Evolutionary conservation across 1,140 invertebrate species (phyloP).

Genomic region (Nasonia longicornis): DNA sequence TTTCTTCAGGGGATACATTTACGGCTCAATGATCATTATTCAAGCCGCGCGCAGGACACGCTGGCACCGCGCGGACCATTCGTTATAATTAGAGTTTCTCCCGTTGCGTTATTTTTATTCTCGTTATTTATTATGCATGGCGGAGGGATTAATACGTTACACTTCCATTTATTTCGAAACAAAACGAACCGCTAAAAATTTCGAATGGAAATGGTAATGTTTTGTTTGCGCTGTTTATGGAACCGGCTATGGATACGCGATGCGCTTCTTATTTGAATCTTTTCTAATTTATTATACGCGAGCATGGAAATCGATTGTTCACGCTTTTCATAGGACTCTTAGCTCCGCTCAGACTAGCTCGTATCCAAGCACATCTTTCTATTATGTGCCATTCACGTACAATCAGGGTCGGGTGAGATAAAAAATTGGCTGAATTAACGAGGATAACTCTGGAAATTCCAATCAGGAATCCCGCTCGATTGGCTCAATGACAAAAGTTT

Average conservation of each 20-base stretch:
- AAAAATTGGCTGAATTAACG: neutral
- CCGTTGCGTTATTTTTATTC: neutral
- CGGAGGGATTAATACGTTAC: neutral
- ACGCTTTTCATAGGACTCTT: too few relatives aligned
- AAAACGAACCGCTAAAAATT: too few relatives aligned
- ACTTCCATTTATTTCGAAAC: neutral
- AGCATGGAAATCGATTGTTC: too few relatives aligned
- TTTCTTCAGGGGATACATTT: neutral
- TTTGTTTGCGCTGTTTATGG: too few relatives aligned
- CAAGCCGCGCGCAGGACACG: neutral
- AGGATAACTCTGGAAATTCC: neutral
- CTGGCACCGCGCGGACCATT: neutral
- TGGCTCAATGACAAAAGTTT: neutral
- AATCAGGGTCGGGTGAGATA: too few relatives aligned
- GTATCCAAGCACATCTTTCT: too few relatives aligned
- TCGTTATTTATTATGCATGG: neutral
- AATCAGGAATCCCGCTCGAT: neutral
- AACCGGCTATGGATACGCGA: too few relatives aligned
- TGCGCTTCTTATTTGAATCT: too few relatives aligned
- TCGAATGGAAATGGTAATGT: too few relatives aligned
- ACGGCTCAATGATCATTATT: slow-evolving; percentile 6
- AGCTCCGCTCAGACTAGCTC: too few relatives aligned
- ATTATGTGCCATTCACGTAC: too few relatives aligned
- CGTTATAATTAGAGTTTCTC: neutral
- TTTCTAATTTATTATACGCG: too few relatives aligned